Percentiles rank a stretch among this genome's conserved stretches.
Evolutionary conservation across 92 coral and sea anemone species (phyloP).

Genomic region (Epizoanthus fatuus): DNA sequence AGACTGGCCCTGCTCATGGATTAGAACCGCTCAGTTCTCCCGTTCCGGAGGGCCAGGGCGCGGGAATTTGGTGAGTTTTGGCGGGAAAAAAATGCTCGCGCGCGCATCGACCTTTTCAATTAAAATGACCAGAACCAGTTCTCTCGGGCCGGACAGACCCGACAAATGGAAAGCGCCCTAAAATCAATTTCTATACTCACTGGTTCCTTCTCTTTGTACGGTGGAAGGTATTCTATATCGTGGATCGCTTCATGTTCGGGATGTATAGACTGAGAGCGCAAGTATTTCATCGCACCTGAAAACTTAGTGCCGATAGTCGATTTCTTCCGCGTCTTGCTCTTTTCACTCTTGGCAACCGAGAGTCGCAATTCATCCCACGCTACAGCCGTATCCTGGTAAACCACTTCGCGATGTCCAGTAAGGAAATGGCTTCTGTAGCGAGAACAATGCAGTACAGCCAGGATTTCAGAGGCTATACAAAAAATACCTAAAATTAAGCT

Average conservation of each 20-base stretch:
- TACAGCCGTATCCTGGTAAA: slow-evolving; percentile 8
- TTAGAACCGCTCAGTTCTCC: too few species aligned
- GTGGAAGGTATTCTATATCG: background rate
- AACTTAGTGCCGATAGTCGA: background rate
- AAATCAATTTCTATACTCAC: too few species aligned
- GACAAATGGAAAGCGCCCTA: too few species aligned
- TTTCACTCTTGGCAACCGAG: background rate
- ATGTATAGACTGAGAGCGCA: background rate
- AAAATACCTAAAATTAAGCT: background rate
- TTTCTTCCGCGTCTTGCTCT: background rate
- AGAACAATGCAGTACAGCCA: background rate
- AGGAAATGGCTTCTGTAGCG: background rate
- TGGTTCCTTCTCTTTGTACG: background rate
- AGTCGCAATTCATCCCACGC: slow-evolving; percentile 6
- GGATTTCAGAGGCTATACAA: background rate
- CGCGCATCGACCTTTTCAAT: too few species aligned
- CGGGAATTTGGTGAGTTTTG: too few species aligned
- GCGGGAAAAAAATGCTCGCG: too few species aligned
- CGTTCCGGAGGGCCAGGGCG: too few species aligned
- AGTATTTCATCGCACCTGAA: background rate
- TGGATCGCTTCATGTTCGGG: background rate
- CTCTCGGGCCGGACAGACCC: too few species aligned
- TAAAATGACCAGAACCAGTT: too few species aligned
- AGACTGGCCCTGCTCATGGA: too few species aligned
- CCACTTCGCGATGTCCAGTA: background rate